Evolutionary conservation across 2,113 vertebrate genomes (phyloP), one percentile per base, ranked within the genome.

Genomic region (Oncorhynchus mykiss): DNA sequence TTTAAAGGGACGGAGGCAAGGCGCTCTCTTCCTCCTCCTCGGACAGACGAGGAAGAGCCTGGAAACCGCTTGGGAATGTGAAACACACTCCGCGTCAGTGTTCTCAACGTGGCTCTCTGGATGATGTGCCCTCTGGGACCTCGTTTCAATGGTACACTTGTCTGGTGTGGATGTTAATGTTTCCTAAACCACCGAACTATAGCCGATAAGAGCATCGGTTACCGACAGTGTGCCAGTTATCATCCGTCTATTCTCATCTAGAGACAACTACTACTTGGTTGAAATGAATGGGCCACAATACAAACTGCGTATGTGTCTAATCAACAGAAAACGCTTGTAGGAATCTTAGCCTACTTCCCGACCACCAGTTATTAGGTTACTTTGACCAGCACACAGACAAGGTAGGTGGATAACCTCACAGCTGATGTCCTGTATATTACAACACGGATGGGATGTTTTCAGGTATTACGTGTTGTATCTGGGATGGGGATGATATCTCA

Each of bases 51-150:
- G 24, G 16, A 14, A 25, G 24, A 67, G 27, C 24, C n/a, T 18
- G 24, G 65, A 67, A 27, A 31, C 66, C 6, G 27, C 31, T 64
- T 75, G 73, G 27, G 6, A 22, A 62, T 12, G 11, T 12, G 6
- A 9, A 22, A 22, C 12, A 70, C 4, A 7, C 2, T 16, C 45
- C 2, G 48, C n/a, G 34, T n/a, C 75, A 48, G 59, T 49, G 20
- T 25, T 9, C 24, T 7, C 68, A 73, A n/a, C 75, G 78, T 66
- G 79, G 81, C 67, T 66, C 74, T 65, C 9, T 51, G 49, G 70
- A 62, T 27, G 27, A 27, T 39, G 70, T 73, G 5, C 11, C 51
- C 9, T 59, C 29, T 27, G 24, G 24, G 29, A 29, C 67, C 6
- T 62, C 4, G 45, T 24, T 22, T 29, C n/a, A 49, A 48, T 24